Conservation (phyloP, 2,113 vertebrate genomes). For the Ginglymostoma cirratum region DNA sequence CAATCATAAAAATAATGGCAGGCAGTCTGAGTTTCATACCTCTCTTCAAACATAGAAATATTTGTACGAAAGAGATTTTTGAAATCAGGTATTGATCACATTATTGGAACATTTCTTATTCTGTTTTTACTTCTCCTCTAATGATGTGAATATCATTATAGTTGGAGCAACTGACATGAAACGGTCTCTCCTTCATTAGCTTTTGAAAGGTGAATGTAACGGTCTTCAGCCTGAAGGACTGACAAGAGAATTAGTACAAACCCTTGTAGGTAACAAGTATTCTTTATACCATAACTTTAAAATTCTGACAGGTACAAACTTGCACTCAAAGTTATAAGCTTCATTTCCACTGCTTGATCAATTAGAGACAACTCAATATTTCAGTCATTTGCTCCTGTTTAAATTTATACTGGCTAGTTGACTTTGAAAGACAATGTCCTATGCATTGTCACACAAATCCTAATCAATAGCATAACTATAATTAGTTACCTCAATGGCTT, state of each 20-base stretch:
- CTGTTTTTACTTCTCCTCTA: neutral
- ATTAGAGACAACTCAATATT: neutral
- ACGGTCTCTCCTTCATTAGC: neutral
- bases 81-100: neutral
- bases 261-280: neutral
- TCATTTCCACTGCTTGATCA: neutral
- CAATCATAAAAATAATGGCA: neutral
- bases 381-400: neutral
- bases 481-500: neutral
- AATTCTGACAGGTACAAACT: neutral
- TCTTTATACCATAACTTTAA: neutral
- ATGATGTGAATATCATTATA: neutral
- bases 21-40: neutral
- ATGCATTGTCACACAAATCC: conserved; percentile 10
- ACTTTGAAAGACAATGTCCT: neutral
- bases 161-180: neutral
- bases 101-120: neutral
- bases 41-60: neutral
- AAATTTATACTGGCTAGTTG: neutral
- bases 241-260: neutral
- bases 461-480: neutral
- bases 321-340: neutral
- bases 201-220: neutral
- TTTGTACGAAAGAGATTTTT: neutral
- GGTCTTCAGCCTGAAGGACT: neutral